These are phyloP conservation scores for Eira barbara DNA, from an alignment of 2,113 vertebrate genomes.

Conservation along the genomic window DNA sequence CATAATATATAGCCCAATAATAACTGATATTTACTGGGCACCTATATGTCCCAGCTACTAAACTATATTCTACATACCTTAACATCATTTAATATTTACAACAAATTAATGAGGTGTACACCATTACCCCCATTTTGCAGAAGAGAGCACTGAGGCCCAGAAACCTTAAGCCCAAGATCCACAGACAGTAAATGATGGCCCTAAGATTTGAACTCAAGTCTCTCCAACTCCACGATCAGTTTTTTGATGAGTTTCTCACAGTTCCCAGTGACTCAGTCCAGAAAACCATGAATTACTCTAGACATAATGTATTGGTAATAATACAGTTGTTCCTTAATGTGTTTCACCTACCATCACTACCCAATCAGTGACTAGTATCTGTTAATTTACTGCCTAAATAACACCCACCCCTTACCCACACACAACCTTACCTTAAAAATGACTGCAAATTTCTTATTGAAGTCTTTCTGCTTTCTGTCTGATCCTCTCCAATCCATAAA, in stretches of 20 bases:
- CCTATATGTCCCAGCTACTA: background rate
- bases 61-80: background rate
- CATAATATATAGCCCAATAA: background rate
- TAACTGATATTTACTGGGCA: background rate
- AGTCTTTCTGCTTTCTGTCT: background rate
- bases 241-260: background rate
- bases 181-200: background rate
- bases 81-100: constrained; percentile 6
- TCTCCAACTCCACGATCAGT: background rate
- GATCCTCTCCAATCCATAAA: background rate
- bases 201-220: background rate
- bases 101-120: background rate
- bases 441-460: background rate
- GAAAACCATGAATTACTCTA: background rate
- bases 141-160: background rate
- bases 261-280: background rate
- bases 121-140: background rate
- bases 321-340: background rate
- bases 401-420: background rate
- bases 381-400: background rate
- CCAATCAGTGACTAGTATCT: background rate
- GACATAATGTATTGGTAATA: background rate
- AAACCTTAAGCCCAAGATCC: background rate
- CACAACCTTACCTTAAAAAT: background rate
- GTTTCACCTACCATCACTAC: background rate